phyloP scores from a whole-genome alignment of 2,888 invertebrate genomes.

The Trissolcus japonicus region DNA sequence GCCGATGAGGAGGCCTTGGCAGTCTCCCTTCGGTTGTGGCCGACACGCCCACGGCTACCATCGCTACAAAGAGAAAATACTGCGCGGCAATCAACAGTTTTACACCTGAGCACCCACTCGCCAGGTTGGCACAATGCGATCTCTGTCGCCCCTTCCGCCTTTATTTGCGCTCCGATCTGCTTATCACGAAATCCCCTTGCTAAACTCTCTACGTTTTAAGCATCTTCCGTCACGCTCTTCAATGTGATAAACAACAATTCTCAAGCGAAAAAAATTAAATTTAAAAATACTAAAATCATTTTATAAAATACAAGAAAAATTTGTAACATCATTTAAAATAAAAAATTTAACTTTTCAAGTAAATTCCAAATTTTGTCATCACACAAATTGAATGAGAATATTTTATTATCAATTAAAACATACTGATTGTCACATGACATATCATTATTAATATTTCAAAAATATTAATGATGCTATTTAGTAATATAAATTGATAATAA shows the following conservation, averaged over 20 bases:
- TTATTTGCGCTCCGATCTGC: slow-evolving; percentile 45
- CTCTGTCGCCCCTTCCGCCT: slow-evolving; percentile 34
- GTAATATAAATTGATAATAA: too few species aligned
- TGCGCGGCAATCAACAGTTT: slow-evolving; percentile 74
- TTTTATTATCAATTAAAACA: too few species aligned
- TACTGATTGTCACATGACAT: too few species aligned
- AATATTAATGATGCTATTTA: too few species aligned
- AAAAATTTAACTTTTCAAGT: too few species aligned
- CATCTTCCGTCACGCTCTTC: slow-evolving; percentile 51
- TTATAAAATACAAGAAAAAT: too few species aligned
- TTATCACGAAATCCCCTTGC: slow-evolving; percentile 53
- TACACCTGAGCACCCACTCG: slow-evolving; percentile 70
- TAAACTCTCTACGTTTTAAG: slow-evolving; percentile 56
- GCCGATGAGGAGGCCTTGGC: slow-evolving; percentile 72
- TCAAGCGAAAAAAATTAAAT: too few species aligned
- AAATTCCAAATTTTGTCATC: too few species aligned
- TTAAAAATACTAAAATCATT: too few species aligned
- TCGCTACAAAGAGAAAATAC: slow-evolving; percentile 70
- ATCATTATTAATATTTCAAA: too few species aligned
- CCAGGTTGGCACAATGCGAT: slow-evolving; percentile 52
- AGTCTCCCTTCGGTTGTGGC: slow-evolving; percentile 73
- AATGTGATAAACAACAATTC: neutral
- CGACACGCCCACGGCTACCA: slow-evolving; percentile 74
- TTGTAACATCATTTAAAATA: too few species aligned
- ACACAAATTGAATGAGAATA: too few species aligned